Percentiles rank a stretch among this genome's conserved stretches.
These are phyloP conservation scores for Erebia aethiops DNA, from an alignment of 2,888 invertebrate genomes.

Conservation along the genomic window DNA sequence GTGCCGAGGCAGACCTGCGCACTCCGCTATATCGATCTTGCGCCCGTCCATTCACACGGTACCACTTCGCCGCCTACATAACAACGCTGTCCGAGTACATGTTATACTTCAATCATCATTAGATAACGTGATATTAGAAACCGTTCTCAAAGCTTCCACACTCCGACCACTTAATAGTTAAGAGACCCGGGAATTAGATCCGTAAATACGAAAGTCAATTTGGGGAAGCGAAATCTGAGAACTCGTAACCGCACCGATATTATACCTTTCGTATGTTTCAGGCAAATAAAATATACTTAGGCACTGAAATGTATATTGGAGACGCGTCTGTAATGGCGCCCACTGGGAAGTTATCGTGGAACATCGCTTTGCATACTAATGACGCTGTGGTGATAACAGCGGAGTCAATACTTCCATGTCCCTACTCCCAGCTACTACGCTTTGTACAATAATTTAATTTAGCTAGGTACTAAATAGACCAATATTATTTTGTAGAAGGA, in stretches of 20 bases:
- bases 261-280: conserved; percentile 18
- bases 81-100: conserved; percentile 58
- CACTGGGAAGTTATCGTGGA: conserved; percentile 66
- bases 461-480: background rate
- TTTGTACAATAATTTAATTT: background rate
- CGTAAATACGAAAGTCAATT: conserved; percentile 46
- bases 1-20: conserved; percentile 67
- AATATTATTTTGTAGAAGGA: background rate
- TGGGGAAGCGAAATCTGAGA: conserved; percentile 27
- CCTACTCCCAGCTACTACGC: background rate
- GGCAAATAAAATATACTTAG: conserved; percentile 22
- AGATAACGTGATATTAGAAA: conserved; percentile 75
- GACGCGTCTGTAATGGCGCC: conserved; percentile 50
- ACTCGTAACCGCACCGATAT: background rate
- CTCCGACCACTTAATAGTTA: conserved; percentile 57
- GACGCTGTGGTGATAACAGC: conserved; percentile 60
- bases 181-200: conserved; percentile 55
- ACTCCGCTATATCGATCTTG: conserved; percentile 75
- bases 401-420: conserved; percentile 40
- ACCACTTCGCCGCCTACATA: conserved; percentile 74
- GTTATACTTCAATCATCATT: conserved; percentile 75
- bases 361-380: conserved; percentile 71
- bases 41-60: conserved; percentile 71
- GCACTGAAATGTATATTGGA: conserved; percentile 20
- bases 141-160: conserved; percentile 57